These are phyloP conservation scores for Ectemnius lituratus DNA, from an alignment of 2,888 invertebrate genomes.

Conservation along the genomic window DNA sequence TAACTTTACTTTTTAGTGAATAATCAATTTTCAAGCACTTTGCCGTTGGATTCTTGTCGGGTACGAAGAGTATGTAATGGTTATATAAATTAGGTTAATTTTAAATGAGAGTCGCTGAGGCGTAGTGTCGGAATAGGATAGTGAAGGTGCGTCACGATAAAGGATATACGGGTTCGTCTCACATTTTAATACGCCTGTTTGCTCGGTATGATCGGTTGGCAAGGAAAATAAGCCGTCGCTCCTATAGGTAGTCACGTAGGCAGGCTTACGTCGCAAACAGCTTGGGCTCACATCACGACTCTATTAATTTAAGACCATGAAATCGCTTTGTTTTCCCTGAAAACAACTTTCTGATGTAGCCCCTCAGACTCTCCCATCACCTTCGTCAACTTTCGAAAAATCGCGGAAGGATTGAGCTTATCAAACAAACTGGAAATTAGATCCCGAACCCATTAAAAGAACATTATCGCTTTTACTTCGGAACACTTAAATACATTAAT, in stretches of 20 bases:
- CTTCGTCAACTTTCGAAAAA: constrained; percentile 15
- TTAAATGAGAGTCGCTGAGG: too few species aligned
- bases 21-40: too few species aligned
- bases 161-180: constrained; percentile 54
- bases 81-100: too few species aligned
- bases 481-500: too few species aligned
- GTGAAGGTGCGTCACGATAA: neutral
- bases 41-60: too few species aligned
- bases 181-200: constrained; percentile 68
- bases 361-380: neutral
- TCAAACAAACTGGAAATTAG: neutral
- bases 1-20: neutral
- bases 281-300: constrained; percentile 46
- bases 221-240: constrained; percentile 71
- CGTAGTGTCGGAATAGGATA: neutral
- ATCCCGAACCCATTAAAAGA: neutral
- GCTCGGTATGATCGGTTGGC: constrained; percentile 64
- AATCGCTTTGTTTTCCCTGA: constrained; percentile 59
- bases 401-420: constrained; percentile 10
- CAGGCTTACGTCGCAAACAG: constrained; percentile 69
- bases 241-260: constrained; percentile 72
- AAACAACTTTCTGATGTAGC: constrained; percentile 43
- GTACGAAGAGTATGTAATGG: too few species aligned
- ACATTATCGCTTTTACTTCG: too few species aligned
- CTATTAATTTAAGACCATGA: constrained; percentile 67